A percentile compares a stretch with the other conserved stretches of the same genome.
Evolutionary conservation across 1,140 invertebrate species (phyloP).

Genomic region (Leptinotarsa texana): DNA sequence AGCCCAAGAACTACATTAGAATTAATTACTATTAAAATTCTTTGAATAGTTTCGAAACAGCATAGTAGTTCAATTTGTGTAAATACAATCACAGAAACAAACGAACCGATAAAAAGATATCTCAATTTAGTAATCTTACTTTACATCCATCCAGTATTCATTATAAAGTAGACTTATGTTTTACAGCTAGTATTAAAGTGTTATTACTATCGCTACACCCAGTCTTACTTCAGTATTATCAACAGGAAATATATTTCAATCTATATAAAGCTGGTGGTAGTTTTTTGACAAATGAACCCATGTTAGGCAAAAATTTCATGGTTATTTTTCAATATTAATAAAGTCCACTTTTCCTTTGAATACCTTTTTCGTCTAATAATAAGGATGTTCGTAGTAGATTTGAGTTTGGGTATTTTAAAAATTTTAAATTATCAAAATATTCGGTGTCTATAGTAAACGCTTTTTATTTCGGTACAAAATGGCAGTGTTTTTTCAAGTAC

Average conservation of each 20-base stretch:
- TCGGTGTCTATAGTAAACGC: not conserved
- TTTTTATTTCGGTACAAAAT: slow-evolving; percentile 21
- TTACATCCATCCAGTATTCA: slow-evolving; percentile 44
- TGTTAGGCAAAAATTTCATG: not conserved
- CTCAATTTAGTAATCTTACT: slow-evolving; percentile 35
- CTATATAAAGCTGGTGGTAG: slow-evolving; percentile 13
- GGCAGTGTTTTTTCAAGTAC: slow-evolving; percentile 2
- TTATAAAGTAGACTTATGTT: slow-evolving; percentile 39
- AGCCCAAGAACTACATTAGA: not conserved
- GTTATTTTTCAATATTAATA: not conserved
- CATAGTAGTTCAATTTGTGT: slow-evolving; percentile 36
- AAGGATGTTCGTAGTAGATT: not conserved
- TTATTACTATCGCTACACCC: slow-evolving; percentile 46
- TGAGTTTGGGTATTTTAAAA: not conserved
- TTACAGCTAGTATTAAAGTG: slow-evolving; percentile 37
- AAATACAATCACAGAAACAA: slow-evolving; percentile 51
- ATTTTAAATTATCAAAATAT: slow-evolving; percentile 6
- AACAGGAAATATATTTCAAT: slow-evolving; percentile 17
- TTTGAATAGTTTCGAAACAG: slow-evolving; percentile 27
- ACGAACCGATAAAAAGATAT: slow-evolving; percentile 45
- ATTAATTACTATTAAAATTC: slow-evolving; percentile 13
- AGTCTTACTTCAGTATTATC: slow-evolving; percentile 38
- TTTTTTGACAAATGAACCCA: no score
- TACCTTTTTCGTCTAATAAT: not conserved
- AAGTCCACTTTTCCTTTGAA: not conserved